phyloP scores from a whole-genome alignment of 1,140 invertebrate genomes.

The Acromyrmex echinatior region DNA sequence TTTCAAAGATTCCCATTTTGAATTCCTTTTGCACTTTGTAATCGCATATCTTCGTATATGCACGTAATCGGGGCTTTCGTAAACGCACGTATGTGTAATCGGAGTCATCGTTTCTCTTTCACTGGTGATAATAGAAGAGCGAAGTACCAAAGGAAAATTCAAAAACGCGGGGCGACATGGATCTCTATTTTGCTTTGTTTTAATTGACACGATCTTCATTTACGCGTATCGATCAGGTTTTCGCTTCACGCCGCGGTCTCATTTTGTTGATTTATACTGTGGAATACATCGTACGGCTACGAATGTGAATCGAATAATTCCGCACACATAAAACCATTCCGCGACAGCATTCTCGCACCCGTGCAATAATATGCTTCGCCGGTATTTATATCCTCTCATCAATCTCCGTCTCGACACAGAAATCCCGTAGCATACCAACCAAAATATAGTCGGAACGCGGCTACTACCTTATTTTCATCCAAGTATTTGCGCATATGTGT shows the following conservation, averaged over 20 bases:
- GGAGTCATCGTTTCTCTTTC: slow-evolving; percentile 12
- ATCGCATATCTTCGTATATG: slow-evolving; percentile 20
- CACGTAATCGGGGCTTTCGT: background rate
- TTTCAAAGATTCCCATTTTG: background rate
- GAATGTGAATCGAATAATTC: slow-evolving; percentile 43
- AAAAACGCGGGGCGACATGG: background rate
- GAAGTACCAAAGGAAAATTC: slow-evolving; percentile 6
- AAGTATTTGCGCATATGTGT: slow-evolving; percentile 22
- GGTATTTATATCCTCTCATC: slow-evolving; percentile 59
- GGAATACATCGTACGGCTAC: background rate
- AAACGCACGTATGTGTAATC: slow-evolving; percentile 34
- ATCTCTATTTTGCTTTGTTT: background rate
- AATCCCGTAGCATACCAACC: slow-evolving; percentile 23
- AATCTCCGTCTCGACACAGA: slow-evolving; percentile 50
- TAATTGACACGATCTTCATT: slow-evolving; percentile 22
- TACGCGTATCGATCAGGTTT: slow-evolving; percentile 18
- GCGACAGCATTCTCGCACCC: slow-evolving; percentile 38
- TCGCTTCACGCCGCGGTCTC: background rate
- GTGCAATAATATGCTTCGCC: slow-evolving; percentile 47
- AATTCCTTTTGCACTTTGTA: slow-evolving; percentile 21
- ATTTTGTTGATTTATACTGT: slow-evolving; percentile 46
- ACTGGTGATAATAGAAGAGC: background rate
- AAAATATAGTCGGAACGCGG: slow-evolving; percentile 30
- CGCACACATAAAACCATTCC: slow-evolving; percentile 51
- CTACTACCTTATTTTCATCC: slow-evolving; percentile 14